These are phyloP conservation scores for Lasioglossum vierecki DNA, from an alignment of 2,888 invertebrate species.

Conservation along the genomic window DNA sequence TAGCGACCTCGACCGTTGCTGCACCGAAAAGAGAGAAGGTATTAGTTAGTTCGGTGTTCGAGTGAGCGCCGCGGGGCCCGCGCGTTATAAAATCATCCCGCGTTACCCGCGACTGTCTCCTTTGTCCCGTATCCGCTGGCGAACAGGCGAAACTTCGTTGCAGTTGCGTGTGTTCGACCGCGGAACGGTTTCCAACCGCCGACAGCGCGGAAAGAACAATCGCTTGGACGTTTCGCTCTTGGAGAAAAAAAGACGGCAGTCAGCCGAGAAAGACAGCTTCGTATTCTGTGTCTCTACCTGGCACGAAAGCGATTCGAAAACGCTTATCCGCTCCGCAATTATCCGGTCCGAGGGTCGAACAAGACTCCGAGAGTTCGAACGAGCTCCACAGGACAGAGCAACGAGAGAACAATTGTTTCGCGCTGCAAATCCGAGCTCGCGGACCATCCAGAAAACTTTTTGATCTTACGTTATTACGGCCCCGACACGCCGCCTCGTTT, in stretches of 20 bases:
- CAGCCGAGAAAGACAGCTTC: not conserved
- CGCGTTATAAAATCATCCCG: slow-evolving; percentile 16
- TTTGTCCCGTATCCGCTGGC: not conserved
- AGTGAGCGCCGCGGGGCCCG: slow-evolving; percentile 8
- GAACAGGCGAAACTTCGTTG: slow-evolving; percentile 18
- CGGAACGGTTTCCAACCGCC: not conserved
- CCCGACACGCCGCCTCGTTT: slow-evolving; percentile 69
- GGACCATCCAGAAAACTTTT: slow-evolving; percentile 72
- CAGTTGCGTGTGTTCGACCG: slow-evolving; percentile 30
- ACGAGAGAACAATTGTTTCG: slow-evolving; percentile 14
- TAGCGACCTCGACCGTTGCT: not conserved
- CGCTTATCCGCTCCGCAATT: slow-evolving; percentile 79
- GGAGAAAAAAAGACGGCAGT: not conserved
- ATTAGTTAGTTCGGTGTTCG: slow-evolving; percentile 46
- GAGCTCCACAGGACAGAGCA: not conserved
- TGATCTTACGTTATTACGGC: slow-evolving; percentile 82
- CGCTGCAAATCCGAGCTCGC: slow-evolving; percentile 7
- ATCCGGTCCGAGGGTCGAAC: slow-evolving; percentile 81
- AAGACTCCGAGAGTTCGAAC: slow-evolving; percentile 79
- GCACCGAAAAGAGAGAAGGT: slow-evolving; percentile 10
- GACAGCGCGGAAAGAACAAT: slow-evolving; percentile 15
- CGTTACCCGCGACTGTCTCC: not conserved
- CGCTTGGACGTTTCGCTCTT: not conserved
- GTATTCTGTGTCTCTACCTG: not conserved
- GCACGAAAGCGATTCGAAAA: slow-evolving; percentile 32